Evolutionary conservation across 1,140 invertebrate species (phyloP).

Genomic region (Drosophila tropicalis): DNA sequence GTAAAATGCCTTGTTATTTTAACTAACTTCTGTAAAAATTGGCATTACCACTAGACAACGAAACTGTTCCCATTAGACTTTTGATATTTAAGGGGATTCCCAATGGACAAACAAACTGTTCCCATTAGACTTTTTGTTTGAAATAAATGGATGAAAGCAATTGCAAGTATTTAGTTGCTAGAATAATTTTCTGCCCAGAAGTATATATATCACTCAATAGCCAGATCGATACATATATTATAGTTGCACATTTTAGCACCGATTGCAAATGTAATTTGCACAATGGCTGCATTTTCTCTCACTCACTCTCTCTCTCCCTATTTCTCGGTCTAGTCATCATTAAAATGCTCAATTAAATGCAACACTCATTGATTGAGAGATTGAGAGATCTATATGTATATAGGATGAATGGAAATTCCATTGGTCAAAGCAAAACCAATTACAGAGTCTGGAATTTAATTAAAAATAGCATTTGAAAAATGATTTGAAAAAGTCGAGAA

Average conservation of each 20-base stretch:
- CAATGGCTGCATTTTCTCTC: constrained; percentile 1
- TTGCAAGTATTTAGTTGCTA: neutral
- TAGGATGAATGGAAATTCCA: constrained; percentile 78
- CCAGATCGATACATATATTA: neutral
- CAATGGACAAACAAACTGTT: no score
- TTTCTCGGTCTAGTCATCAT: constrained; percentile 6
- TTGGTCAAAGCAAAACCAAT: constrained; percentile 48
- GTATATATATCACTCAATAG: neutral
- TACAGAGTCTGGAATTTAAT: constrained; percentile 78
- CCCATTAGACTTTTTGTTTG: no score
- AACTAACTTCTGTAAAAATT: no score
- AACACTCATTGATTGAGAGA: constrained; percentile 60
- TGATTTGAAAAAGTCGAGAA: constrained; percentile 26
- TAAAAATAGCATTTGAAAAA: constrained; percentile 53
- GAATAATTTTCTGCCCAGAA: neutral
- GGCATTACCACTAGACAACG: no score
- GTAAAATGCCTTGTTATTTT: no score
- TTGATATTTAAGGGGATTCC: no score
- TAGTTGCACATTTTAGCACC: neutral
- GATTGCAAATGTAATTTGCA: constrained; percentile 8
- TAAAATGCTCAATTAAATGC: constrained; percentile 67
- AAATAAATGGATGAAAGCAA: neutral
- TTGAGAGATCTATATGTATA: constrained; percentile 65
- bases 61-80: no score
- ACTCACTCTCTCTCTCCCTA: neutral